These are phyloP conservation scores for Drosophila orosa DNA, from an alignment of 1,140 invertebrate genomes.

Conservation along the genomic window DNA sequence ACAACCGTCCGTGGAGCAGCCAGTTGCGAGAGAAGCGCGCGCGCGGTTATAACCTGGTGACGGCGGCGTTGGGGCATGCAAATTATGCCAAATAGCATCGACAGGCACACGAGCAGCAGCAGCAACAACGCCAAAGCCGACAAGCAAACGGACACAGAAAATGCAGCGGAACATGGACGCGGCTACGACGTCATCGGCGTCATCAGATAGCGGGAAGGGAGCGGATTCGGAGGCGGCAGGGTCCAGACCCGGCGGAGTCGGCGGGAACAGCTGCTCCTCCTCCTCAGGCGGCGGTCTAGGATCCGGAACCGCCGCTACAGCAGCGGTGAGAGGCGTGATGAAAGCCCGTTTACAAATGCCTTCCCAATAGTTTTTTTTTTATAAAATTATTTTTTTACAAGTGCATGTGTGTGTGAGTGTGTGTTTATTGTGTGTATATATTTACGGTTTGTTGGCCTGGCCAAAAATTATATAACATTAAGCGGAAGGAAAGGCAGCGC, in stretches of 20 bases:
- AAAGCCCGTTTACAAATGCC: not conserved
- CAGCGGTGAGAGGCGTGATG: slow-evolving; percentile 28
- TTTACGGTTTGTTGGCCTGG: slow-evolving; percentile 29
- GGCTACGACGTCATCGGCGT: slow-evolving; percentile 28
- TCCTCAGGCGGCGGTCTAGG: not conserved
- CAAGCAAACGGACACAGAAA: slow-evolving; percentile 25
- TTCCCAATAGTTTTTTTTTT: slow-evolving; percentile 1
- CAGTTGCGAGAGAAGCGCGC: slow-evolving; percentile 56
- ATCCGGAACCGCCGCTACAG: slow-evolving; percentile 17
- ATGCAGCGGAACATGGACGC: slow-evolving; percentile 37
- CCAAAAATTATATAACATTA: slow-evolving; percentile 55
- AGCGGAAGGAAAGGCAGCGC: slow-evolving; percentile 41
- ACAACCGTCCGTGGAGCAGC: not conserved
- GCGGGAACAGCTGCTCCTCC: slow-evolving; percentile 35
- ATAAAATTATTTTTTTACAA: not conserved
- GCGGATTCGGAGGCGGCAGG: not conserved
- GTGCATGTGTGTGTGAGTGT: slow-evolving; percentile 6
- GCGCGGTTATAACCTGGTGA: slow-evolving; percentile 59
- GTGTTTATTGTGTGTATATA: slow-evolving; percentile 8
- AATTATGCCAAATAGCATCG: slow-evolving; percentile 73
- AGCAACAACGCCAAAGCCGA: slow-evolving; percentile 40
- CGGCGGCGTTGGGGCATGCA: slow-evolving; percentile 62
- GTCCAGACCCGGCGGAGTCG: slow-evolving; percentile 14
- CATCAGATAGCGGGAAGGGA: slow-evolving; percentile 34
- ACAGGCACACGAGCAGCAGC: slow-evolving; percentile 55